A percentile compares a stretch with the other conserved stretches of the same genome.
These are phyloP conservation scores for Condylostylus longicornis DNA, from an alignment of 1,140 invertebrate genomes.

Conservation along the genomic window DNA sequence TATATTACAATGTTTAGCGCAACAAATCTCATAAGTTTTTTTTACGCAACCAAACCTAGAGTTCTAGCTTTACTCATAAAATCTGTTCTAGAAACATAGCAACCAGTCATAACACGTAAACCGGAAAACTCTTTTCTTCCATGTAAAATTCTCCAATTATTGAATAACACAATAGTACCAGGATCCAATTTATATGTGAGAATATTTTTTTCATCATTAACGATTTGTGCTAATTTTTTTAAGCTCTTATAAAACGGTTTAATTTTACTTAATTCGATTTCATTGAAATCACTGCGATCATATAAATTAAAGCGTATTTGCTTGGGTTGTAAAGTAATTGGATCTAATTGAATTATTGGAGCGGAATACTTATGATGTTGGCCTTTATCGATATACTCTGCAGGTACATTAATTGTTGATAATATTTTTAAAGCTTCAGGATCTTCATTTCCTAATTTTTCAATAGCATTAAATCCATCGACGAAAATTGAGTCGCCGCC, in stretches of 20 bases:
- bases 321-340: constrained; percentile 33
- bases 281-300: constrained; percentile 45
- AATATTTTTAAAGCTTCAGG: constrained; percentile 42
- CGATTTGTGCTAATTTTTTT: constrained; percentile 38
- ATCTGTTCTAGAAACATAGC: constrained; percentile 45
- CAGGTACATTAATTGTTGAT: constrained; percentile 37
- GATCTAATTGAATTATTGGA: constrained; percentile 38
- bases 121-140: constrained; percentile 50
- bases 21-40: too few relatives aligned
- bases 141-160: constrained; percentile 63
- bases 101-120: constrained; percentile 38
- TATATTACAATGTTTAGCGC: too few relatives aligned
- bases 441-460: constrained; percentile 35
- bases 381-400: constrained; percentile 45
- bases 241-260: constrained; percentile 46
- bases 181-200: constrained; percentile 45
- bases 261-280: constrained; percentile 35
- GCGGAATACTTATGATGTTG: constrained; percentile 37
- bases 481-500: constrained; percentile 54
- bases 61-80: constrained; percentile 41
- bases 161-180: constrained; percentile 50
- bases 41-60: too few relatives aligned
- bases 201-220: constrained; percentile 36
- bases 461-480: constrained; percentile 51
- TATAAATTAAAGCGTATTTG: constrained; percentile 52